Conservation (phyloP, 1,140 invertebrate species). For the Diorhabda elongata region DNA sequence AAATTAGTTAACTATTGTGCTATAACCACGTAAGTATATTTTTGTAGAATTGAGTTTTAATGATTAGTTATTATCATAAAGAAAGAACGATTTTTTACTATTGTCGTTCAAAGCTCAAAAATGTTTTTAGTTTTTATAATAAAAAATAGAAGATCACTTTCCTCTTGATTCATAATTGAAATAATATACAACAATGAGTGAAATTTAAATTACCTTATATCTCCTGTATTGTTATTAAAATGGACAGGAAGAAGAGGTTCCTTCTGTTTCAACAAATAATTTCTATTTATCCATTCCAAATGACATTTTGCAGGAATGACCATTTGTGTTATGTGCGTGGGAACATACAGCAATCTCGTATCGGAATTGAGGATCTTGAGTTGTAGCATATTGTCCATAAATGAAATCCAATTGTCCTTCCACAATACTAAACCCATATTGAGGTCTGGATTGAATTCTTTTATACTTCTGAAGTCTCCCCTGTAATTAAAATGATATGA, state of each 20-base stretch:
- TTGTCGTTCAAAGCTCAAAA: no score
- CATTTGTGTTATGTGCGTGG: slow-evolving; percentile 76
- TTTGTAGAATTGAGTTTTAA: no score
- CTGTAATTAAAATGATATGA: slow-evolving; percentile 16
- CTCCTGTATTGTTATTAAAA: slow-evolving; percentile 5
- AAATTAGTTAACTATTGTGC: no score
- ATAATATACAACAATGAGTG: no score
- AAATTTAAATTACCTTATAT: slow-evolving; percentile 18
- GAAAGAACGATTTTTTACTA: no score
- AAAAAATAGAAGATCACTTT: no score
- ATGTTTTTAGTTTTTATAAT: no score
- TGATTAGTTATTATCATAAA: no score
- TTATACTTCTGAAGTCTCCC: slow-evolving; percentile 64
- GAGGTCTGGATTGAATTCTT: slow-evolving; percentile 42
- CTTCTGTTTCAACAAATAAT: background rate
- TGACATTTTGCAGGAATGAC: slow-evolving; percentile 71
- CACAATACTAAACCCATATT: slow-evolving; percentile 57
- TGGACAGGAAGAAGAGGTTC: slow-evolving; percentile 16
- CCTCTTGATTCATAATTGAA: no score
- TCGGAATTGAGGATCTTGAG: slow-evolving; percentile 73
- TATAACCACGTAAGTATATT: no score
- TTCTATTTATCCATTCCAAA: slow-evolving; percentile 48
- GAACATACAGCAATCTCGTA: slow-evolving; percentile 71
- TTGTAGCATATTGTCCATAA: slow-evolving; percentile 91
- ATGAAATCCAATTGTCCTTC: slow-evolving; percentile 84